Evolutionary conservation across 2,888 invertebrate genomes (phyloP).

Genomic region (Agrotis segetum): DNA sequence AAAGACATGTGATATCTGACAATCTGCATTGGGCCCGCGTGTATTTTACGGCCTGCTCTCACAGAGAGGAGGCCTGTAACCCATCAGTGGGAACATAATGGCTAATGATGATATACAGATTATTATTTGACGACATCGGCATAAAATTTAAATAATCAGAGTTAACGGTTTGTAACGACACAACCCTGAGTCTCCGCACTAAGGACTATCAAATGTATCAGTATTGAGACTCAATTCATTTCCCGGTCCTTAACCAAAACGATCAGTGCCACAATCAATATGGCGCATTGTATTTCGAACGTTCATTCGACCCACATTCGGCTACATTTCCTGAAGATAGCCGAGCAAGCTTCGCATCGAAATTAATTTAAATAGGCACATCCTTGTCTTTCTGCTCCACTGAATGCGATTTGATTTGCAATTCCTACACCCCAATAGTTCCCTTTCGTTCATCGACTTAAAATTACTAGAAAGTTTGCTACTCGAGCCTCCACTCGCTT

Average conservation of each 20-base stretch:
- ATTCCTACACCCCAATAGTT: constrained; percentile 84
- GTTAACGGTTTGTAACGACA: background rate
- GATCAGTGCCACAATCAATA: constrained; percentile 53
- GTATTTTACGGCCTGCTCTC: too few species aligned
- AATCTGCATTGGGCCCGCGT: too few species aligned
- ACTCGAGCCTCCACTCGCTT: constrained; percentile 72
- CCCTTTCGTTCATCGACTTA: constrained; percentile 82
- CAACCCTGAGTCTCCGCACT: background rate
- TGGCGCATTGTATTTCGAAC: constrained; percentile 49
- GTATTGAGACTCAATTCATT: constrained; percentile 22
- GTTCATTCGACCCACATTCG: constrained; percentile 66
- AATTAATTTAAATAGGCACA: constrained; percentile 87
- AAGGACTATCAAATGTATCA: constrained; percentile 12
- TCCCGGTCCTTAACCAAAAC: constrained; percentile 16
- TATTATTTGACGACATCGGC: background rate
- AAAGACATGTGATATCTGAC: too few species aligned
- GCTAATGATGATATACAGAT: too few species aligned
- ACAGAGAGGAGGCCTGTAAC: too few species aligned
- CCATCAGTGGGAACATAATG: too few species aligned
- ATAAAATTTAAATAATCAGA: background rate
- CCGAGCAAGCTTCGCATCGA: constrained; percentile 68
- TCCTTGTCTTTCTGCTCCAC: constrained; percentile 85
- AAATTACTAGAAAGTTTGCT: constrained; percentile 82
- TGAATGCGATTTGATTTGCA: constrained; percentile 85
- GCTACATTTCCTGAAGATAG: constrained; percentile 69